Base-by-base conservation (phyloP, 2,888 invertebrate genomes). In the Lysandra bellargus region DNA sequence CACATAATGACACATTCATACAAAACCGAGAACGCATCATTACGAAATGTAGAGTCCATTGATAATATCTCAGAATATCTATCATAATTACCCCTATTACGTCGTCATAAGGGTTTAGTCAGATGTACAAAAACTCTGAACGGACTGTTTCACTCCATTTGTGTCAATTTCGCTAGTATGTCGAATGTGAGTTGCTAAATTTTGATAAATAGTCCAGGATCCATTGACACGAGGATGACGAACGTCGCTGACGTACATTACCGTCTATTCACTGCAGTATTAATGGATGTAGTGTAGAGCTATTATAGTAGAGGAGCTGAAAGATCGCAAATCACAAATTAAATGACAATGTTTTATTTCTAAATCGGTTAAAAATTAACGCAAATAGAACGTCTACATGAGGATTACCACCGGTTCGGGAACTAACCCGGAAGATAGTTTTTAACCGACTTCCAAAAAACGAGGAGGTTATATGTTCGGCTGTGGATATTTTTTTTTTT, bases 141-240 rank as follows among this genome's bases (percentile, higher is more conserved):
- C 57, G 4, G 57, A 57, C 1, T 14, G 53, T 82, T 86, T 87
- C 86, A 86, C 85, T 85, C 86, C 87, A 89, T 89, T 89, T 89
- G 83, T 84, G 88, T 87, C 87, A 81, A 80, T 79, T 78, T 69
- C 79, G 79, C 80, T 80, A 85, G 82, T 82, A 79, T 81, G 81
- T 80, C 80, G 80, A 80, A 80, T 83, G 82, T 86, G 87, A 87
- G 82, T 86, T 81, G 84, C 85, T 80, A 84, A 85, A 88, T 87
- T 87, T 85, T 88, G 90, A 92, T 92, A 89, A 88, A 92, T 91
- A 91, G 89, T 57, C 17, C 17, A 87, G 6, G 33, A 33, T 37
- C 4, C 69, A 69, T 37, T 64, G 64, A 64, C 12, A 12, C 64
- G 64, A 64, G 30, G 30, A 64, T 3, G 30, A 64, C 9, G 30